phyloP scores from a whole-genome alignment of 2,113 vertebrate genomes.

The Salvelinus alpinus region DNA sequence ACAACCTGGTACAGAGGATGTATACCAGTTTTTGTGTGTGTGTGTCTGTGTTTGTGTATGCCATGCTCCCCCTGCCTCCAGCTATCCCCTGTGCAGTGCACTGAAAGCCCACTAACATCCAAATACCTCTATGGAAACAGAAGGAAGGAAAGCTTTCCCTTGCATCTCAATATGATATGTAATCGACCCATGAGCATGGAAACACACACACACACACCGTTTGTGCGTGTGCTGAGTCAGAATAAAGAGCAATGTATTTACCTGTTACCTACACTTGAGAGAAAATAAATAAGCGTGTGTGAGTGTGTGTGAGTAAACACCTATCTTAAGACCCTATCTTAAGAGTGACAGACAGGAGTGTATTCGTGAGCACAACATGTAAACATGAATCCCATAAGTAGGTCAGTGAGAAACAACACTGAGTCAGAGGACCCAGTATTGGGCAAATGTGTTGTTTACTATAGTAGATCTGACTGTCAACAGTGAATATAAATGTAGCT shows the following conservation, averaged over 20 bases:
- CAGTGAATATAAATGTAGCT: no score
- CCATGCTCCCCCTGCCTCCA: no score
- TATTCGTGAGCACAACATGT: not conserved
- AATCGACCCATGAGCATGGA: not conserved
- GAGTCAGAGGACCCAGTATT: not conserved
- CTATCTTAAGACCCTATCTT: no score
- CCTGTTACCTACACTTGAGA: not conserved
- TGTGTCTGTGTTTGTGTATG: not conserved
- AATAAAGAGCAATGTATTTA: not conserved
- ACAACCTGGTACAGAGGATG: no score
- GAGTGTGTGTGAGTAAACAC: not conserved
- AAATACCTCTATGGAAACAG: no score
- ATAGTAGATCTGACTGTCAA: no score
- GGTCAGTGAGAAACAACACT: not conserved
- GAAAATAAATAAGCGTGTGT: not conserved
- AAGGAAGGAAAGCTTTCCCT: no score
- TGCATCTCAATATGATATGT: no score
- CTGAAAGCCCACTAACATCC: no score
- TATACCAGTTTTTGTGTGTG: no score
- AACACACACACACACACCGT: not conserved
- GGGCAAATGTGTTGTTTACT: not conserved
- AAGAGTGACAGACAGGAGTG: not conserved
- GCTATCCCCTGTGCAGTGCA: no score
- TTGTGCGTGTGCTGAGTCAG: not conserved
- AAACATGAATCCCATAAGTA: slow-evolving; percentile 25